A percentile compares a stretch with the other conserved stretches of the same genome.
These are phyloP conservation scores for Germaria angustata DNA, from an alignment of 2,888 invertebrate species.

Conservation along the genomic window DNA sequence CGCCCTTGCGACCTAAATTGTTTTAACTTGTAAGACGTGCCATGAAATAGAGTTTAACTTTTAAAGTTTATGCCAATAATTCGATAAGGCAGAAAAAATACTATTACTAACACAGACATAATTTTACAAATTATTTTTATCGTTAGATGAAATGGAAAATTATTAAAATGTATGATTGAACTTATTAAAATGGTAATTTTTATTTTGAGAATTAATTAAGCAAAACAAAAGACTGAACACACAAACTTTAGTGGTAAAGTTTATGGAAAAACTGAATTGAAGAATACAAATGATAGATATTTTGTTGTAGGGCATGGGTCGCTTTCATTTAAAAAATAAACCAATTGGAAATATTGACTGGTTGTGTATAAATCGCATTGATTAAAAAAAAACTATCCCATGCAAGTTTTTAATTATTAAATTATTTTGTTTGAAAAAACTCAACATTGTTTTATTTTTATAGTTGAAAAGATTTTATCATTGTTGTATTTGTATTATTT, in stretches of 20 bases:
- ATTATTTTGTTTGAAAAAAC: too few species aligned
- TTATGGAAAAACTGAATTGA: too few species aligned
- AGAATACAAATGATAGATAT: too few species aligned
- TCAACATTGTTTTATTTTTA: too few species aligned
- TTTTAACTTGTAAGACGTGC: conserved; percentile 56
- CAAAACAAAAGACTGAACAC: conserved; percentile 17
- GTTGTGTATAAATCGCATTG: too few species aligned
- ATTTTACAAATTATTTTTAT: conserved; percentile 4
- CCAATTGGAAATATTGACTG: too few species aligned
- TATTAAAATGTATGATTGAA: conserved; percentile 25
- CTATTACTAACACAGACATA: not conserved
- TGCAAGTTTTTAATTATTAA: too few species aligned
- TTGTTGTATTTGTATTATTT: too few species aligned
- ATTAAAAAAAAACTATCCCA: too few species aligned
- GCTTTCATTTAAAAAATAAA: too few species aligned
- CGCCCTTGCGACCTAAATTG: conserved; percentile 65
- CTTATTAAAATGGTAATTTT: not conserved
- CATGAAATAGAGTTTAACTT: conserved; percentile 47
- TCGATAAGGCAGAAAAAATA: not conserved
- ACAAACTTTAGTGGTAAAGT: not conserved
- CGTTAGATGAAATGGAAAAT: not conserved
- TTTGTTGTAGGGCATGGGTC: too few species aligned
- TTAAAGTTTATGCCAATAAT: conserved; percentile 44
- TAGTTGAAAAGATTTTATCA: too few species aligned
- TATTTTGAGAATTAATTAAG: not conserved